Base-by-base conservation (phyloP, 2,888 invertebrate genomes). In the Pristionchus mayeri region DNA sequence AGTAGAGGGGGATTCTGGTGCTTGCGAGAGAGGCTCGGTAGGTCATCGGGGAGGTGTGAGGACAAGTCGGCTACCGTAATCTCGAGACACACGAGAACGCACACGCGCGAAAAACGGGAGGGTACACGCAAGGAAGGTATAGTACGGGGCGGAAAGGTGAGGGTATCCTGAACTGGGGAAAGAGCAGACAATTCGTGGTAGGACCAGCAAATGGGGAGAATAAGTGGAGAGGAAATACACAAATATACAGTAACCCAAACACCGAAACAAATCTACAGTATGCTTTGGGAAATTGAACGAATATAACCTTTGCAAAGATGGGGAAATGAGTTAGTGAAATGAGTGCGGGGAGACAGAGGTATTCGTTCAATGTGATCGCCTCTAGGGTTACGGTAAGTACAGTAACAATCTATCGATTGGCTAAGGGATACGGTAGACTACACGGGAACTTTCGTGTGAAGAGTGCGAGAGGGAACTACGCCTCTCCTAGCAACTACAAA, bases 221-320 rank as follows among this genome's bases (percentile, higher is more conserved):
- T n/a, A n/a, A n/a, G n/a, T n/a, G 7, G 37, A 2, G 44, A 9
- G 11, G 40, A 44, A 71, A 71, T 71, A n/a, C 40, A 71, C n/a
- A 71, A 71, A 71, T 71, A 44, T 71, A 71, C 71, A 71, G 71
- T 44, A 71, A 40, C 71, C 71, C 71, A 71, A 71, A 71, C 71
- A 71, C 40, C 71, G 40, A 71, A 71, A 44, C 11, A 18, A 37
- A 40, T 54, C 54, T 54, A 54, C 54, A 54, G 54, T 54, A n/a
- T 18, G 71, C 63, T 63, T 63, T 16, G 71, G 67, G 0, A n/a
- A 71, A 40, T 71, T 37, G 71, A 71, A 40, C 71, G 71, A 67
- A 37, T 37, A 60, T 24, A 60, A 60, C 57, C 34, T 63, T 34
- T 44, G 6, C 13, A 13, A 44, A 13, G 44, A 44, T 44, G 44